phyloP scores from a whole-genome alignment of 2,797 vertebrate genomes.

The Alfaro cultratus region DNA sequence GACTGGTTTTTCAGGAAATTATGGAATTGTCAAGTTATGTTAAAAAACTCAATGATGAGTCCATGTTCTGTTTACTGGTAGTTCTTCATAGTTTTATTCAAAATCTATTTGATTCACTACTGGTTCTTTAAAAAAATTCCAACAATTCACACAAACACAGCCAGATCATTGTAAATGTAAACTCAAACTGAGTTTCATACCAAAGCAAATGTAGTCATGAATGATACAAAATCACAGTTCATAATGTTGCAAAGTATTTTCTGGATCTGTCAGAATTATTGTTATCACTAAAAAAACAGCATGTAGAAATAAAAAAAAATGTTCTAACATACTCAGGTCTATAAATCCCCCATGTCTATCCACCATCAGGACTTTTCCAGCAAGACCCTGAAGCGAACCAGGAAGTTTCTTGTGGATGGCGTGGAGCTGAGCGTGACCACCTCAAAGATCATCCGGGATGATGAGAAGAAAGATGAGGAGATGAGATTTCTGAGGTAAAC shows the following conservation, averaged over 20 bases:
- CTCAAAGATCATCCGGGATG: conserved; percentile 95
- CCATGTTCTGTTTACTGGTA: not conserved
- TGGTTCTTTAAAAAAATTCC: too few relatives aligned
- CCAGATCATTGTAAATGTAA: not conserved
- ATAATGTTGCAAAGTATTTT: not conserved
- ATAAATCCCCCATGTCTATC: not conserved
- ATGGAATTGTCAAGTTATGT: not conserved
- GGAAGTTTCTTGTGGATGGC: conserved; percentile 92
- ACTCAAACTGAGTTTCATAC: not conserved
- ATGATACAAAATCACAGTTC: not conserved
- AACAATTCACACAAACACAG: not conserved
- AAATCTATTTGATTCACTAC: not conserved
- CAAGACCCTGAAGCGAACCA: conserved; percentile 93
- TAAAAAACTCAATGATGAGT: not conserved
- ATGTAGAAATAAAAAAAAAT: not conserved
- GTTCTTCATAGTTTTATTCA: not conserved
- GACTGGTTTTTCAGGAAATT: not conserved
- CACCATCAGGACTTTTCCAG: conserved; percentile 84
- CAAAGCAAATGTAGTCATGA: not conserved
- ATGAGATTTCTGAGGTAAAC: conserved; percentile 95
- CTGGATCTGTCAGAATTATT: not conserved
- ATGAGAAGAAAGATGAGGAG: conserved; percentile 97
- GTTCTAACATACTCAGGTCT: not conserved
- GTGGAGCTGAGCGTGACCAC: conserved; percentile 97
- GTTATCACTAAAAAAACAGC: not conserved